Conservation (phyloP, 2,113 vertebrate species). For the Thomomys bottae region DNA sequence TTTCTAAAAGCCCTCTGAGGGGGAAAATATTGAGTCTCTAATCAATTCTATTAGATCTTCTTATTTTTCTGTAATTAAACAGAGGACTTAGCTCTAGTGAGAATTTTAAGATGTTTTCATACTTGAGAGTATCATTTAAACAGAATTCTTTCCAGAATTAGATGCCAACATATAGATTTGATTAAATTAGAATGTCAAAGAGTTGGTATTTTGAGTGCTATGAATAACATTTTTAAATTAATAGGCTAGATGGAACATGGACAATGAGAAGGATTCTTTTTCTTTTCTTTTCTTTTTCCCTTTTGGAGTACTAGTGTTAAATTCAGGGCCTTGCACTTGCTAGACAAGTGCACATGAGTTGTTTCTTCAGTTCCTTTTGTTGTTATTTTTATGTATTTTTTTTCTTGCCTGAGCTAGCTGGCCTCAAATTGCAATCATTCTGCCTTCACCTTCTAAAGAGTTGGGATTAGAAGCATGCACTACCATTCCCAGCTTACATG, state of each 20-base stretch:
- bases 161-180: background rate
- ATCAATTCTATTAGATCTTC: background rate
- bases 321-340: too few relatives aligned
- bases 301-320: too few relatives aligned
- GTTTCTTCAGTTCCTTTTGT: too few relatives aligned
- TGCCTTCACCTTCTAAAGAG: too few relatives aligned
- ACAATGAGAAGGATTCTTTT: background rate
- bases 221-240: conserved; percentile 10
- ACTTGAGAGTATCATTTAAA: conserved; percentile 45
- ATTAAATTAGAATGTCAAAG: background rate
- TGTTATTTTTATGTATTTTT: too few relatives aligned
- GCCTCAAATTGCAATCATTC: too few relatives aligned
- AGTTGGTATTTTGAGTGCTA: background rate
- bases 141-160: conserved; percentile 26
- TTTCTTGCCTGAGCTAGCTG: too few relatives aligned
- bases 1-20: conserved; percentile 28
- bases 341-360: too few relatives aligned
- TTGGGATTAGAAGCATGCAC: too few relatives aligned
- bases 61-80: conserved; percentile 42
- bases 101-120: background rate
- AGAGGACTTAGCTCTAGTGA: background rate
- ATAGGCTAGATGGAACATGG: background rate
- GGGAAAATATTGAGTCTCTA: conserved; percentile 18
- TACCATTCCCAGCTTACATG: background rate
- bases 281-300: too few relatives aligned